phyloP scores from a whole-genome alignment of 2,797 vertebrate species.

The Takifugu rubripes region DNA sequence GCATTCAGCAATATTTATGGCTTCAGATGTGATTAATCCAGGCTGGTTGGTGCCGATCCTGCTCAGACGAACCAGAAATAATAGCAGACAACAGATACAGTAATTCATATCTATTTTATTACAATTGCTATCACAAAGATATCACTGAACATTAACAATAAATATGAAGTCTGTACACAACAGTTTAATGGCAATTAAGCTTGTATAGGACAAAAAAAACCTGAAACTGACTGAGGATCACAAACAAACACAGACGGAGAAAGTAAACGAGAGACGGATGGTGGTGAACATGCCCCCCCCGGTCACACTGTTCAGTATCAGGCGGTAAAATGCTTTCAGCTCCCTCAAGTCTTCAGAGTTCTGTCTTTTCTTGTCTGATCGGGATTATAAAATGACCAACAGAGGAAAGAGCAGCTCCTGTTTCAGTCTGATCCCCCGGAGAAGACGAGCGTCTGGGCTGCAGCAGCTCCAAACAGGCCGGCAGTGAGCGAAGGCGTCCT shows the following conservation, averaged over 20 bases:
- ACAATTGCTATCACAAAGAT: conserved; percentile 78
- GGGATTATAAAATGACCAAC: conserved; percentile 38
- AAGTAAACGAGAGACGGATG: conserved; percentile 56
- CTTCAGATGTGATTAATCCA: conserved; percentile 10
- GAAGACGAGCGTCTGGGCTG: conserved; percentile 45
- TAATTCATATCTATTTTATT: conserved; percentile 76
- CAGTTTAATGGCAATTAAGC: conserved; percentile 63
- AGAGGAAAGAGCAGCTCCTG: conserved; percentile 29
- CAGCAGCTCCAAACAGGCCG: conserved; percentile 48
- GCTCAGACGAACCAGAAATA: conserved; percentile 14
- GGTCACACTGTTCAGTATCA: conserved; percentile 35
- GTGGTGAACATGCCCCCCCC: conserved; percentile 47
- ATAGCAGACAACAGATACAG: conserved; percentile 32
- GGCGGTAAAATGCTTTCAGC: conserved; percentile 45
- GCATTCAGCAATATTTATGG: conserved; percentile 43
- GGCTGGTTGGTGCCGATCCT: no score
- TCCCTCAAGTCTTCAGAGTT: conserved; percentile 38
- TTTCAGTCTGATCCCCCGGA: conserved; percentile 54
- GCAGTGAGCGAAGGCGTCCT: conserved; percentile 57
- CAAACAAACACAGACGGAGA: conserved; percentile 39
- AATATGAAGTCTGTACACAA: conserved; percentile 72
- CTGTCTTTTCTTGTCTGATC: conserved; percentile 41
- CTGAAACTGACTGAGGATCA: conserved; percentile 41
- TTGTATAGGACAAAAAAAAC: conserved; percentile 45
- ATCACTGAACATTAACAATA: conserved; percentile 78